Evolutionary conservation across 2,113 vertebrate genomes (phyloP).

Genomic region (Chionis minor): DNA sequence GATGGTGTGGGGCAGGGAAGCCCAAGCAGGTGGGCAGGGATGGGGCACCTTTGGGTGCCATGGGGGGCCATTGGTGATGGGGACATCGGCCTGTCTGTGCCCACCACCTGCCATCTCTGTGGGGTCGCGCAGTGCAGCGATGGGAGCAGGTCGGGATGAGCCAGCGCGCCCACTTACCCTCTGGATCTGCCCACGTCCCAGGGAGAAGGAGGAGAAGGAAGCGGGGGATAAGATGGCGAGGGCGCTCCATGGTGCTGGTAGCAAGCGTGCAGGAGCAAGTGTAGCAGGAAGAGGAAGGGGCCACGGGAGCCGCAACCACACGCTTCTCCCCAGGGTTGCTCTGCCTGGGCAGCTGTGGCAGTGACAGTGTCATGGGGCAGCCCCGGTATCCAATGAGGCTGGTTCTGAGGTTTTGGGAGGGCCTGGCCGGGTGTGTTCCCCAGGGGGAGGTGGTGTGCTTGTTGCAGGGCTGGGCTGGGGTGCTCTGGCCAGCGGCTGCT

Average conservation of each 20-base stretch:
- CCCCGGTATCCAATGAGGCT: background rate
- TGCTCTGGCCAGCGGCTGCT: rapidly evolving
- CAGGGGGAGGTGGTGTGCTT: background rate
- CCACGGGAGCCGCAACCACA: rapidly evolving
- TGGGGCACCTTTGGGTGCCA: background rate
- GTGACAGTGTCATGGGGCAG: too few relatives aligned
- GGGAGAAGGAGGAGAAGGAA: background rate
- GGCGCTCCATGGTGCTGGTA: background rate
- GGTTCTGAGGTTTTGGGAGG: background rate
- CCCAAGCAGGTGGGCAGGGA: background rate
- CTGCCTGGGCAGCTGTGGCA: background rate
- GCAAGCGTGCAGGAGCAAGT: background rate
- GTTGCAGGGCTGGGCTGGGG: background rate
- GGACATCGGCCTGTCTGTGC: background rate
- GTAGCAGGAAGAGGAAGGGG: background rate
- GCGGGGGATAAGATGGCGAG: background rate
- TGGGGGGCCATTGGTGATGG: too few relatives aligned
- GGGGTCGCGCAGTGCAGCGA: background rate
- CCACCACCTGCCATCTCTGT: background rate
- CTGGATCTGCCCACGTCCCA: background rate
- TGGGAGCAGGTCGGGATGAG: background rate
- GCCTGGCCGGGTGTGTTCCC: background rate
- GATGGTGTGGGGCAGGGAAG: background rate
- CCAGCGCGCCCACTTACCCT: background rate
- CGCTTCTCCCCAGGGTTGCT: background rate